phyloP scores from a whole-genome alignment of 2,888 invertebrate genomes.

The Petrolisthes cinctipes region DNA sequence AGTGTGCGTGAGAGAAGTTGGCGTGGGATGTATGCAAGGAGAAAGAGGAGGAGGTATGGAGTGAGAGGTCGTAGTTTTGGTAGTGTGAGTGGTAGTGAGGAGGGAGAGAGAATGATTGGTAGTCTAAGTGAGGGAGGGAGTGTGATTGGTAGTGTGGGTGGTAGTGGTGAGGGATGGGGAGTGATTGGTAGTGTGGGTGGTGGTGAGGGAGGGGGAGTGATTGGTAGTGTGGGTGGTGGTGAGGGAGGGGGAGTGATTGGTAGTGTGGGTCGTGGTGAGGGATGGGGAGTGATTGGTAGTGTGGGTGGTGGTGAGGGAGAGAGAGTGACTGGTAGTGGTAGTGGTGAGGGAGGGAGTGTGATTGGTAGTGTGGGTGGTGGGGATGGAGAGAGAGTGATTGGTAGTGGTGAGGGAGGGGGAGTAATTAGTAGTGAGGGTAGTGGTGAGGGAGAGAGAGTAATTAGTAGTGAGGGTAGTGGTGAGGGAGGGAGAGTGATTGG shows the following conservation, averaged over 20 bases:
- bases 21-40: not conserved
- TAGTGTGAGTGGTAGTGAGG: not conserved
- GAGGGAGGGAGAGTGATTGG: too few species aligned
- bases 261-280: not conserved
- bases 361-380: not conserved
- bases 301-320: not conserved
- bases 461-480: too few species aligned
- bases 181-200: not conserved
- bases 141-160: conserved; percentile 16
- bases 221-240: not conserved
- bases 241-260: not conserved
- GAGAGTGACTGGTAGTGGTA: too few species aligned
- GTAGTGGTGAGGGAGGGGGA: not conserved
- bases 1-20: not conserved
- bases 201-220: not conserved
- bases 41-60: not conserved
- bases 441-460: not conserved
- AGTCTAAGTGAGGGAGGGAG: conserved; percentile 1
- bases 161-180: conserved; percentile 1
- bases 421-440: not conserved
- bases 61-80: not conserved
- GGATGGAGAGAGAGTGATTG: not conserved
- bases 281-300: not conserved
- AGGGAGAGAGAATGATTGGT: too few species aligned
- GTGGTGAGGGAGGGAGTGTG: not conserved